phyloP scores from a whole-genome alignment of 1,140 invertebrate species.

The Drosophila ercepeae region DNA sequence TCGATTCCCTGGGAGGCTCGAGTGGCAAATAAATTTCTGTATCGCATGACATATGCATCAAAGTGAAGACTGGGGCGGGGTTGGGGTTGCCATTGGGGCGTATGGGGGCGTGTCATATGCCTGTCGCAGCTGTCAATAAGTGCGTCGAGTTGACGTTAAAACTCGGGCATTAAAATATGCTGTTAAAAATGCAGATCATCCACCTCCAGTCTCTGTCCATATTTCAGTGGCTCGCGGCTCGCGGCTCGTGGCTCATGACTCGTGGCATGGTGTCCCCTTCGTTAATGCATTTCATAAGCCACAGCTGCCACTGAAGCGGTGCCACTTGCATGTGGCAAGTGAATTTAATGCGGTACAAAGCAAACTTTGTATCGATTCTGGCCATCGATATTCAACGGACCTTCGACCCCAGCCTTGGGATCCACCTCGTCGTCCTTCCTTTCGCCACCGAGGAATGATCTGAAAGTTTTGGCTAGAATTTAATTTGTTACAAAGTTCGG shows the following conservation, averaged over 20 bases:
- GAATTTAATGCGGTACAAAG: constrained; percentile 66
- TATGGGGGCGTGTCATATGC: constrained; percentile 30
- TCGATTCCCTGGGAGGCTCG: constrained; percentile 16
- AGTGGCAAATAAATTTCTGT: constrained; percentile 72
- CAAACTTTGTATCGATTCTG: constrained; percentile 46
- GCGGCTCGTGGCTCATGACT: not conserved
- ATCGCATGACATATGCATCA: constrained; percentile 81
- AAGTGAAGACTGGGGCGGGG: constrained; percentile 20
- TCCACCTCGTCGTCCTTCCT: not conserved
- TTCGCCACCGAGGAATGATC: constrained; percentile 9
- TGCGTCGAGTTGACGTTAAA: constrained; percentile 76
- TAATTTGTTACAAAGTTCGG: constrained; percentile 53
- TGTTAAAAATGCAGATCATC: constrained; percentile 76
- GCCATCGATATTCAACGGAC: constrained; percentile 3
- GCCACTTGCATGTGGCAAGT: constrained; percentile 58
- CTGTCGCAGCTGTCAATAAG: constrained; percentile 80
- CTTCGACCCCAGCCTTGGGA: constrained; percentile 9
- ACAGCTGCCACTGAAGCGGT: constrained; percentile 43
- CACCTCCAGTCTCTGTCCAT: constrained; percentile 3
- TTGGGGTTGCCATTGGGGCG: not conserved
- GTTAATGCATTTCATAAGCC: constrained; percentile 77
- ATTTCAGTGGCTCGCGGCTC: not conserved
- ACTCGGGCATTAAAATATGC: constrained; percentile 81
- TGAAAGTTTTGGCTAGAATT: constrained; percentile 45
- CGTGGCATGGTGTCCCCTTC: constrained; percentile 24